Base-by-base conservation (phyloP, 2,888 invertebrate species). In the Bedellia somnulentella region DNA sequence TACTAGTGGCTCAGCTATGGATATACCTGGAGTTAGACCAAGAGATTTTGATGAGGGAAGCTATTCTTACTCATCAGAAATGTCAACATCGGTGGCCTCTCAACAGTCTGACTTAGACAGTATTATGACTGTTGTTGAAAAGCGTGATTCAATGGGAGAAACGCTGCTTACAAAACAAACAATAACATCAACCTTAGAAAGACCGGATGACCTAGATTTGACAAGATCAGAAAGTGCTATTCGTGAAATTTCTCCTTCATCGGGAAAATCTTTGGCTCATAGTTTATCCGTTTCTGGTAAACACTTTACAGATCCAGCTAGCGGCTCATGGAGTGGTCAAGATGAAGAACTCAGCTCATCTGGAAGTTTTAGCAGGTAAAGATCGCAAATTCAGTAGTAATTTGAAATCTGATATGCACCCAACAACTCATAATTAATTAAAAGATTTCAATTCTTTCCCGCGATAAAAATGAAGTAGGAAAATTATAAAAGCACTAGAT, bases 301-400 rank as follows among this genome's bases (percentile, higher is more conserved):
- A 76, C 70, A 63, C 43, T 70, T 77, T 59, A 71, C 77, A 77
- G 77, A 77, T 71, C 77, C 77, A 36, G 76, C 77, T 15, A 78
- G 77, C 48, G 77, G 77, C 9, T 78, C 77, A 1, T 78, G 77
- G 77, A 78, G 77, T 37, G 76, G 76, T 16, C 76, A 77, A 36
- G 77, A 78, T 31, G 77, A 78, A 38, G 77, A 77, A 41, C 45
- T 78, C 32, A 77, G 77, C 43, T 78, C 77, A 2, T 77, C 77
- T 15, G 76, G 76, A 26, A 77, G 77, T 47, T 73, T 76, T 38
- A 77, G 77, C 47, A 60, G 76, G 77, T 76, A 38, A 45, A 46
- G 2, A 15, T 14, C n/a, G n/a, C n/a, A n/a, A n/a, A n/a, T n/a
- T n/a, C n/a, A n/a, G n/a, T n/a, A n/a, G n/a, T n/a, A n/a, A n/a